Percentiles rank a stretch among this genome's conserved stretches.
Evolutionary conservation across 2,888 invertebrate genomes (phyloP).

Genomic region (Trypoxylon attenuatum): DNA sequence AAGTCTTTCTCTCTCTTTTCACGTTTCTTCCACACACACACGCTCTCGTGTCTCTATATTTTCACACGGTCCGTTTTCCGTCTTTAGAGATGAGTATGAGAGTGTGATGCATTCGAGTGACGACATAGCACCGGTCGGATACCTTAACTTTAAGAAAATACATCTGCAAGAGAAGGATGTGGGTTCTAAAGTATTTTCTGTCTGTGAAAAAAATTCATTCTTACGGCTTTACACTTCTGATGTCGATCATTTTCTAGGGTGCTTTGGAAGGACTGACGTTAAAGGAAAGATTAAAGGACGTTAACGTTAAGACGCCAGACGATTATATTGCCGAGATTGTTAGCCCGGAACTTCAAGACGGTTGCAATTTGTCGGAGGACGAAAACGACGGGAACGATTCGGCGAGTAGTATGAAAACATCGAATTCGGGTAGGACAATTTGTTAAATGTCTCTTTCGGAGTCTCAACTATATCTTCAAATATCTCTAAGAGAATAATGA

Average conservation of each 20-base stretch:
- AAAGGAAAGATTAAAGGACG: slow-evolving; percentile 67
- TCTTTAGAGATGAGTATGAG: slow-evolving; percentile 87
- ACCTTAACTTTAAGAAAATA: slow-evolving; percentile 90
- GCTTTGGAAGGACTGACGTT: slow-evolving; percentile 66
- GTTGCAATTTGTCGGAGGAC: slow-evolving; percentile 71
- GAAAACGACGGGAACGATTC: slow-evolving; percentile 67
- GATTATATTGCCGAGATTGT: slow-evolving; percentile 73
- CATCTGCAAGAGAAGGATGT: slow-evolving; percentile 83
- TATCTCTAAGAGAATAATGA: too few relatives aligned
- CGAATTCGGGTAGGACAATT: slow-evolving; percentile 64
- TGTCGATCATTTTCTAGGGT: slow-evolving; percentile 55
- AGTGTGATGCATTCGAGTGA: slow-evolving; percentile 93
- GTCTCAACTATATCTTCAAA: too few relatives aligned
- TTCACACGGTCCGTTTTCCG: slow-evolving; percentile 37
- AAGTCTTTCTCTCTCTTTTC: slow-evolving; percentile 78
- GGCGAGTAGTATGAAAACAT: slow-evolving; percentile 66
- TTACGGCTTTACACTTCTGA: slow-evolving; percentile 2
- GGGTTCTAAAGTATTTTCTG: slow-evolving; percentile 48
- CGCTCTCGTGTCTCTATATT: too few relatives aligned
- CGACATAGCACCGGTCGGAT: slow-evolving; percentile 95
- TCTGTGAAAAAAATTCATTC: neutral
- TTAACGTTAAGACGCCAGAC: slow-evolving; percentile 67
- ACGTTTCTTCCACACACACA: too few relatives aligned
- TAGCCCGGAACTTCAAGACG: slow-evolving; percentile 71
- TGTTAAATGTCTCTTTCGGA: too few relatives aligned